phyloP scores from a whole-genome alignment of 2,888 invertebrate genomes.

The Parascotia fuliginaria region DNA sequence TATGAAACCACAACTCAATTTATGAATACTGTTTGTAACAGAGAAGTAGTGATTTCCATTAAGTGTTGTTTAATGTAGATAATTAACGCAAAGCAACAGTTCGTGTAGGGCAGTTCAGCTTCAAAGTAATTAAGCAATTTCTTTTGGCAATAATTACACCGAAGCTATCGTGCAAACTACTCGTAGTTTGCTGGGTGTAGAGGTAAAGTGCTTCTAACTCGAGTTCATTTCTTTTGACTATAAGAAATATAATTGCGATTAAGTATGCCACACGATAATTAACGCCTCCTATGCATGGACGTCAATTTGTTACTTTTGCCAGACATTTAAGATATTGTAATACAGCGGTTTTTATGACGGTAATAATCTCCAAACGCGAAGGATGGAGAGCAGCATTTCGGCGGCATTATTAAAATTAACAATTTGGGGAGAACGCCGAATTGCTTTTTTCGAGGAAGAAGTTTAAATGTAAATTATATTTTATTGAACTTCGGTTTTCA shows the following conservation, averaged over 20 bases:
- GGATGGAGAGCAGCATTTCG: constrained; percentile 28
- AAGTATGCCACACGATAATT: not conserved
- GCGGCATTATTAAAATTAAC: constrained; percentile 48
- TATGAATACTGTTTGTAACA: not conserved
- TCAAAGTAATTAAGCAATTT: not conserved
- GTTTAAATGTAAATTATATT: constrained; percentile 44
- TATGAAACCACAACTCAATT: not conserved
- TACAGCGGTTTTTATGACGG: constrained; percentile 38
- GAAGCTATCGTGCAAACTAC: no score
- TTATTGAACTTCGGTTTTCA: constrained; percentile 42
- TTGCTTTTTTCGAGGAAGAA: constrained; percentile 37
- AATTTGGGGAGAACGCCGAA: constrained; percentile 38
- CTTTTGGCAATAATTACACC: no score
- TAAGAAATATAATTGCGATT: not conserved
- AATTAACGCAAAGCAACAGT: not conserved
- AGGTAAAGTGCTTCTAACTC: no score
- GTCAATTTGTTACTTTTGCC: constrained; percentile 24
- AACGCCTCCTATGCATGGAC: not conserved
- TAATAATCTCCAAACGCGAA: constrained; percentile 37
- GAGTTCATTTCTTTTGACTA: no score
- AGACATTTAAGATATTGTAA: constrained; percentile 33
- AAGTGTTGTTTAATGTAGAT: not conserved
- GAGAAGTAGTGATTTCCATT: not conserved
- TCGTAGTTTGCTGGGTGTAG: no score
- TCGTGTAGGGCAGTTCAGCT: not conserved